Evolutionary conservation across 2,888 invertebrate species (phyloP), one percentile per base, ranked within the genome.

Genomic region (Hypsopygia costalis): DNA sequence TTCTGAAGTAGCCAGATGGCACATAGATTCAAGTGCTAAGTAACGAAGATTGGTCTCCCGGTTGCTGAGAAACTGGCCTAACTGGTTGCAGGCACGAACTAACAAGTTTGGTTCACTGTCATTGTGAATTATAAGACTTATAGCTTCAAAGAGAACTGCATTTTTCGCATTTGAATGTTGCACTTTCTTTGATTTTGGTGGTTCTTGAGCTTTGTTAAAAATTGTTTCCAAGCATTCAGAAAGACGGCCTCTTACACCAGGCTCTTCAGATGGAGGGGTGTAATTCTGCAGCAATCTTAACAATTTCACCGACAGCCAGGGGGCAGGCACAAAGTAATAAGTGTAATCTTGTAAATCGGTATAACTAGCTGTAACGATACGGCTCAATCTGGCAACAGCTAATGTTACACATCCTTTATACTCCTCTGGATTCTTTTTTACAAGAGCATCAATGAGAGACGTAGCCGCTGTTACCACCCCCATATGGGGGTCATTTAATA

Each of bases 151-250:
- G 11, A 99, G 91, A 16, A 99, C 99, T 37, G 99, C 98, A 90
- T 99, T 99, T 86, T 99, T 99, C 43, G 99, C 99, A 91, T 99
- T 99, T 35, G 99, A 98, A 87, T 99, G 99, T 90, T 99, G 99
- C 20, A 99, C 99, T 89, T 99, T 99, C 89, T 99, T 99, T 35
- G 99, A 99, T 86, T 98, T 98, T 20, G 99, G 99, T 54, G 99
- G 98, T 83, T 99, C 99, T 83, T 99, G 98, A 11, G 99, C 99
- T 90, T 98, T 99, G 80, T 98, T 98, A 64, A 99, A 91, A 70
- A 99, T 98, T 11, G 98, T 98, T 86, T 99, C 99, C 63, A 99
- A 89, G 68, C 99, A 99, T 89, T 99, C 99, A 66, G 98, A 97
- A 32, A 99, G 90, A 49, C 99, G 93, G 9, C 98, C 98, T 52